Evolutionary conservation across 2,888 invertebrate species (phyloP), one percentile per base, ranked within the genome.

Genomic region (Morpho achilles): DNA sequence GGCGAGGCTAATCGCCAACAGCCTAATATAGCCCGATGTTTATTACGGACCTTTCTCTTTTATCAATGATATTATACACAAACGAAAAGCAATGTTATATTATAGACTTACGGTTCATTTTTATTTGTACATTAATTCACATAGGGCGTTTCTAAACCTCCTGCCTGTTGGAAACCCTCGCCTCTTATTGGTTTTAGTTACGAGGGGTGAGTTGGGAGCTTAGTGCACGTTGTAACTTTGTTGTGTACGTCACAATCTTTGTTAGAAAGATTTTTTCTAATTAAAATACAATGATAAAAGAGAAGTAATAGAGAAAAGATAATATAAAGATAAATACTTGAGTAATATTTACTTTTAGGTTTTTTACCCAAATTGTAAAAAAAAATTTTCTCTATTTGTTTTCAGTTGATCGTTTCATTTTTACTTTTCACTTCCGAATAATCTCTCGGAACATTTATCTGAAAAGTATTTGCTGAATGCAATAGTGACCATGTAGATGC

Each of bases 181-280:
- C 81, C 75, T 84, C 85, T 88, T 86, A 90, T 90, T 90, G 89
- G 89, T 84, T 87, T 88, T 83, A 75, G 74, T 77, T 69, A 70
- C 68, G 76, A 76, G 83, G 89, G 87, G 87, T 84, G 86, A 87
- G 80, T 69, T 74, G 72, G 71, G 73, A 73, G 74, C 68, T 16
- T 69, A 67, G 63, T 61, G 74, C 59, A 70, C 73, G 84, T 66
- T 63, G 73, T 85, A 76, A 82, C 88, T 79, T 89, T 87, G 87
- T 68, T 71, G 23, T 61, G 75, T n/a, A 68, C 81, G 87, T 56
- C 50, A 47, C 32, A n/a, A n/a, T n/a, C n/a, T n/a, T n/a, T n/a
- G 32, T 32, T 32, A 32, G 32, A 32, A 32, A 32, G 5, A 32
- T 32, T 5, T 32, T 32, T 32, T 32, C 32, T 32, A 3, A 32